Percentiles rank a stretch among this genome's conserved stretches.
phyloP scores from a whole-genome alignment of 2,888 invertebrate genomes.

The Melanostoma scalare region DNA sequence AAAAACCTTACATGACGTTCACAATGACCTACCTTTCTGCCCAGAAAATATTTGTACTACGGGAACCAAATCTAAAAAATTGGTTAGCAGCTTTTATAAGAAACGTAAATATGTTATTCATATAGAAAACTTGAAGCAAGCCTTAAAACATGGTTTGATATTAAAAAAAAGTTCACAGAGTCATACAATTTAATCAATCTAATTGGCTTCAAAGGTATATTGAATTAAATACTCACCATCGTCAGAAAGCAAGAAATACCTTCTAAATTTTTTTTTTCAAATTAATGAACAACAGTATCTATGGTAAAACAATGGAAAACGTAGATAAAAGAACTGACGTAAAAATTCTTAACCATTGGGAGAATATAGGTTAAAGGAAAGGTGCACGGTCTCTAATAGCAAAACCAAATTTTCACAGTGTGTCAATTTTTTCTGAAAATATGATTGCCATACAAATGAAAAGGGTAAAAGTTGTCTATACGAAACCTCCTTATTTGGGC shows the following conservation, averaged over 20 bases:
- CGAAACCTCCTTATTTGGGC: conserved; percentile 65
- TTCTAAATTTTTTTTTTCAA: conserved; percentile 25
- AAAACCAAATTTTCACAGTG: neutral
- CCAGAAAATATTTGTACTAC: conserved; percentile 67
- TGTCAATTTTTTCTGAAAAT: neutral
- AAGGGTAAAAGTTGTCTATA: conserved; percentile 16
- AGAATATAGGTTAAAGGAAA: no score
- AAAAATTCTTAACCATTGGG: no score
- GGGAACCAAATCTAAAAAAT: neutral
- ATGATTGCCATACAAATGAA: neutral
- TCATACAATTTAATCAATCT: conserved; percentile 76
- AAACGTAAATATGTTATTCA: conserved; percentile 76
- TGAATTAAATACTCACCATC: conserved; percentile 32
- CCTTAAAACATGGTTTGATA: conserved; percentile 75
- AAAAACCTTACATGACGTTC: conserved; percentile 75
- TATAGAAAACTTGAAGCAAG: conserved; percentile 75
- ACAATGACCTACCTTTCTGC: conserved; percentile 77
- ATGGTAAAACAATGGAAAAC: conserved; percentile 72
- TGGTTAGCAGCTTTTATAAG: conserved; percentile 70
- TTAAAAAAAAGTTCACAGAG: conserved; percentile 75
- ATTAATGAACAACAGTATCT: conserved; percentile 67
- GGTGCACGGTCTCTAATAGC: neutral
- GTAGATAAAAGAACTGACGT: neutral
- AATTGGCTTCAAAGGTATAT: conserved; percentile 75
- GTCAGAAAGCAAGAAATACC: conserved; percentile 29